A percentile compares a stretch with the other conserved stretches of the same genome.
These are phyloP conservation scores for Coelinius sp. DNA, from an alignment of 2,888 invertebrate genomes.

Conservation along the genomic window DNA sequence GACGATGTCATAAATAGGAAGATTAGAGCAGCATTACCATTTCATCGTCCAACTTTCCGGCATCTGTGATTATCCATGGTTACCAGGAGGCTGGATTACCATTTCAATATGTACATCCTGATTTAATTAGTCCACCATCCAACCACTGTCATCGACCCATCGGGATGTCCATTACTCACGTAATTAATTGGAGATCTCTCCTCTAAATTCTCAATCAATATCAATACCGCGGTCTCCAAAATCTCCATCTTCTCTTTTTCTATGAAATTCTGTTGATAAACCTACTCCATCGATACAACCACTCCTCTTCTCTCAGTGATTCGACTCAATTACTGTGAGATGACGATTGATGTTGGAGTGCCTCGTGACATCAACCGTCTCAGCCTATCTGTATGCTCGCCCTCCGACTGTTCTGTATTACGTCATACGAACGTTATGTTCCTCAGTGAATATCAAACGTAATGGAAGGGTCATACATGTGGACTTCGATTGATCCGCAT, in stretches of 20 bases:
- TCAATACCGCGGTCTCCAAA: not conserved
- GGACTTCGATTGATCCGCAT: not conserved
- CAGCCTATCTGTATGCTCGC: not conserved
- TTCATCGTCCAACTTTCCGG: too few relatives aligned
- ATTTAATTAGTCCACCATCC: conserved; percentile 19
- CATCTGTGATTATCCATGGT: not conserved
- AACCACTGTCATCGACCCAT: not conserved
- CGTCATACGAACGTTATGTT: not conserved
- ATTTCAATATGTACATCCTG: conserved; percentile 22
- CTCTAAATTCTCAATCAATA: too few relatives aligned
- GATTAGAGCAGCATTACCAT: too few relatives aligned
- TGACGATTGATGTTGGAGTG: not conserved
- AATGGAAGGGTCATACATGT: not conserved
- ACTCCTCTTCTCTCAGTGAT: not conserved
- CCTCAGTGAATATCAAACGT: not conserved
- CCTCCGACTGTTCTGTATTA: not conserved
- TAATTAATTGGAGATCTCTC: not conserved
- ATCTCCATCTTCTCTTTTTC: not conserved
- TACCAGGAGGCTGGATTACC: conserved; percentile 8
- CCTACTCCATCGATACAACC: not conserved
- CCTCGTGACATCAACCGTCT: not conserved
- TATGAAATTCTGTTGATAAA: not conserved
- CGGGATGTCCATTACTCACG: conserved; percentile 5
- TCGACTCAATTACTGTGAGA: not conserved
- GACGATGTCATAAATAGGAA: too few relatives aligned